phyloP scores from a whole-genome alignment of 2,797 vertebrate genomes.

The Apogon hyalosoma region DNA sequence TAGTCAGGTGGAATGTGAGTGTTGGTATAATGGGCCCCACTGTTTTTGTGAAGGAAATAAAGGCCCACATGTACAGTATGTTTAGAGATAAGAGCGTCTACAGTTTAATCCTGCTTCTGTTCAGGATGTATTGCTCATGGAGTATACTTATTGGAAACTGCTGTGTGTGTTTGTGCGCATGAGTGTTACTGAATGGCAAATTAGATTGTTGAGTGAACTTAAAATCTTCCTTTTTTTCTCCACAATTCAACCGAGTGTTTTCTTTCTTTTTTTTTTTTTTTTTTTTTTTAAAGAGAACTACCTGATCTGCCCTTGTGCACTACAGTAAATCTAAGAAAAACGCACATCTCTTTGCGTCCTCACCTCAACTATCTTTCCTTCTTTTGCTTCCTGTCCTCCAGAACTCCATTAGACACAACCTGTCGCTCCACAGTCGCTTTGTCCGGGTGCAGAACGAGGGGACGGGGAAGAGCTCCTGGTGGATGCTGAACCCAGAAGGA shows the following conservation, averaged over 20 bases:
- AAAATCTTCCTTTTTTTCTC: constrained; percentile 49
- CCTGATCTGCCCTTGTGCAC: constrained; percentile 77
- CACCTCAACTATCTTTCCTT: constrained; percentile 16
- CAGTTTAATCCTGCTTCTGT: constrained; percentile 21
- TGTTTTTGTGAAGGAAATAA: constrained; percentile 67
- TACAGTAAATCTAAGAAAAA: constrained; percentile 58
- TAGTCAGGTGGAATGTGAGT: constrained; percentile 73
- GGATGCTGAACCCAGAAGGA: constrained; percentile 99
- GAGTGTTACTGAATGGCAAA: constrained; percentile 46
- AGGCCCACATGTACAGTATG: constrained; percentile 43
- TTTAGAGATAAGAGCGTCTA: constrained; percentile 55
- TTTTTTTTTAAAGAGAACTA: constrained; percentile 42
- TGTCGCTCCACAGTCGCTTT: constrained; percentile 98
- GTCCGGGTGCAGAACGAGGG: constrained; percentile 98
- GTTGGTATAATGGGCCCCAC: constrained; percentile 54
- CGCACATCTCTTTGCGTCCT: constrained; percentile 58
- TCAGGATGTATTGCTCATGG: constrained; percentile 55
- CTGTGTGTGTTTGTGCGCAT: constrained; percentile 30
- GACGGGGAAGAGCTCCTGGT: constrained; percentile 99
- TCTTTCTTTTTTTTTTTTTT: constrained; percentile 6
- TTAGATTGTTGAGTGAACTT: constrained; percentile 59
- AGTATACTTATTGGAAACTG: constrained; percentile 39
- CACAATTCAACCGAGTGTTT: constrained; percentile 19
- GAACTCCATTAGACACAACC: constrained; percentile 99
- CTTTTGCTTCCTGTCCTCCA: constrained; percentile 72